Evolutionary conservation across 2,113 vertebrate species (phyloP), one percentile per base, ranked within the genome.

Genomic region (Ariopsis seemanni): DNA sequence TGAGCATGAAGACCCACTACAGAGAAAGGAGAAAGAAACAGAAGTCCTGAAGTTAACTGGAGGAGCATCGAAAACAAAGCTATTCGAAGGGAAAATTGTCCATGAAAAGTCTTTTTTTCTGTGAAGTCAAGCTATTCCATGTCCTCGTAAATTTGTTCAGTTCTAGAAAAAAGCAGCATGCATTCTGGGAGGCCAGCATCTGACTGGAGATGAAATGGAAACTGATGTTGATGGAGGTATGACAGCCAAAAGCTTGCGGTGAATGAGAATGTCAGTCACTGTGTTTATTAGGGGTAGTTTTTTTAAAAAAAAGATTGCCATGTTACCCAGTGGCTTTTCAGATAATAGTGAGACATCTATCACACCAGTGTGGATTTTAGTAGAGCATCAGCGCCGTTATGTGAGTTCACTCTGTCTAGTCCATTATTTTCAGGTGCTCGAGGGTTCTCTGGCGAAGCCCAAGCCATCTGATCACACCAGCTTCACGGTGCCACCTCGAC

Each of bases 251-350:
- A 86, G 84, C 58, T 85, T 63, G 57, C 22, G 53, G 77, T 27
- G 71, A 89, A 85, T 85, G 78, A 89, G 78, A 90, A 83, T 87
- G 82, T 85, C 89, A 87, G 81, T 85, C 87, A 85, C 60, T 50
- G 60, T 85, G 82, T 89, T 89, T 90, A 89, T 88, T 78, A 82
- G 83, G 58, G 60, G 82, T 63, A 58, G 77, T 88, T 84, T 86
- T 30, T 34, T 17, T 17, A 57, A 79, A 83, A n/a, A 57, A 79
- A 75, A 60, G 22, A 62, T 85, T 81, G 81, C 86, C 34, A 60
- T 65, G 63, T 27, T 87, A 34, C 30, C 83, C 74, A 71, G 34
- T 85, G 85, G 82, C 88, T 88, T 90, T 89, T 85, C 58, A 62
- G 85, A 78, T 80, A 86, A 89, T 84, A 85, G 84, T 7, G 14